A percentile compares a stretch with the other conserved stretches of the same genome.
These are phyloP conservation scores for Hirundichthys speculiger DNA, from an alignment of 2,113 vertebrate species.

Conservation along the genomic window DNA sequence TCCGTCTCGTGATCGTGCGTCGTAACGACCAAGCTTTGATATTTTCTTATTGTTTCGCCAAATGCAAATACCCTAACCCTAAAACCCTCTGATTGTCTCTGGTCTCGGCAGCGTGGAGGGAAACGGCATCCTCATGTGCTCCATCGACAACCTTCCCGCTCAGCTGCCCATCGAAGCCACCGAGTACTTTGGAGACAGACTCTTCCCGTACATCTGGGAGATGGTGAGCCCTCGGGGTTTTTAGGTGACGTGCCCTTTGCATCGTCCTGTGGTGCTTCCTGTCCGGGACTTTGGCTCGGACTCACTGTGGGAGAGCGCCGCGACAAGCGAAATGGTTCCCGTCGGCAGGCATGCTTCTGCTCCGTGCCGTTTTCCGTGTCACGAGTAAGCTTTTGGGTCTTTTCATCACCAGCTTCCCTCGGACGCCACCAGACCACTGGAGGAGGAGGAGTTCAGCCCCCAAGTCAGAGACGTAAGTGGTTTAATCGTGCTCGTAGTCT, in stretches of 20 bases:
- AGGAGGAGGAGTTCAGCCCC: slow-evolving; percentile 88
- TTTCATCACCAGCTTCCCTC: slow-evolving; percentile 85
- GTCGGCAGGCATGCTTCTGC: not conserved
- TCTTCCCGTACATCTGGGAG: slow-evolving; percentile 95
- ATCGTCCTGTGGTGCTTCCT: not conserved
- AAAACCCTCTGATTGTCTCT: slow-evolving; percentile 6
- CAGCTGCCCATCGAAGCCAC: slow-evolving; percentile 97
- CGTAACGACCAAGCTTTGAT: too few relatives aligned
- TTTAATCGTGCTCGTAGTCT: too few relatives aligned
- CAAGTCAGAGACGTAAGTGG: slow-evolving; percentile 93
- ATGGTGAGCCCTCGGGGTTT: slow-evolving; percentile 85
- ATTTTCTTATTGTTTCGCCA: too few relatives aligned
- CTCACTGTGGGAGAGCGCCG: slow-evolving; percentile 33
- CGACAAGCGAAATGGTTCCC: not conserved
- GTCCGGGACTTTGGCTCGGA: not conserved
- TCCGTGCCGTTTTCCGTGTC: slow-evolving; percentile 73
- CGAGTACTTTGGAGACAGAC: slow-evolving; percentile 95
- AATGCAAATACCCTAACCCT: not conserved
- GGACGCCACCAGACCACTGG: slow-evolving; percentile 87
- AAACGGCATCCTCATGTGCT: slow-evolving; percentile 96
- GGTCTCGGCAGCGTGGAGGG: slow-evolving; percentile 88
- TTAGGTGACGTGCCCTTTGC: not conserved
- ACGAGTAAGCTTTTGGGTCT: not conserved
- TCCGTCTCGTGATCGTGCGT: too few relatives aligned
- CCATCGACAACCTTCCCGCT: slow-evolving; percentile 96